These are phyloP conservation scores for Sciurus niger DNA, from an alignment of 2,113 vertebrate genomes.

Conservation along the genomic window DNA sequence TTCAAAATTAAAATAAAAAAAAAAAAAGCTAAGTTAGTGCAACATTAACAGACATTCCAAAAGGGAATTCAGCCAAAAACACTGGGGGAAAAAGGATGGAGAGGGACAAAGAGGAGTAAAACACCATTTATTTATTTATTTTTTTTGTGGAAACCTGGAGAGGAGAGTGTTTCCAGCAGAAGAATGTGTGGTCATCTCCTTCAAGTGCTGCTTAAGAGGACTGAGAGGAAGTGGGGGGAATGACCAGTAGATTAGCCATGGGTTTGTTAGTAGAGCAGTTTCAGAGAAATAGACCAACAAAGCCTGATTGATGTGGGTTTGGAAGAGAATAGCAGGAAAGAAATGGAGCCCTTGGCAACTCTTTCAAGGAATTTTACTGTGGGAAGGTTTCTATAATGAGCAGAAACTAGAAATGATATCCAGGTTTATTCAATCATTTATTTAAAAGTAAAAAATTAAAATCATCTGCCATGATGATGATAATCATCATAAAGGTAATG, in stretches of 20 bases:
- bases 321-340: not conserved
- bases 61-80: not conserved
- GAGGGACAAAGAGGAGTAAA: not conserved
- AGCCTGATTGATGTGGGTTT: not conserved
- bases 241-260: not conserved
- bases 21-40: no score
- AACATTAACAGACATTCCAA: not conserved
- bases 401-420: not conserved
- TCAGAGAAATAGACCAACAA: not conserved
- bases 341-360: fast-evolving
- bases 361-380: not conserved
- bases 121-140: no score
- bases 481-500: not conserved
- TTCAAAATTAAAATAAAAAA: not conserved
- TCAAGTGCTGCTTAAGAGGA: not conserved
- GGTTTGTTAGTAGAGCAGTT: not conserved
- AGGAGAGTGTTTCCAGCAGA: not conserved
- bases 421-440: not conserved
- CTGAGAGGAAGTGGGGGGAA: not conserved
- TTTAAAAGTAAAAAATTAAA: constrained; percentile 1
- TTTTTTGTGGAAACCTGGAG: not conserved
- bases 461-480: not conserved
- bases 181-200: not conserved
- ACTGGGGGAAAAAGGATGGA: not conserved
- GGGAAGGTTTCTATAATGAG: not conserved